Conservation (phyloP, 2,888 invertebrate genomes). For the Pterobdella sp. region DNA sequence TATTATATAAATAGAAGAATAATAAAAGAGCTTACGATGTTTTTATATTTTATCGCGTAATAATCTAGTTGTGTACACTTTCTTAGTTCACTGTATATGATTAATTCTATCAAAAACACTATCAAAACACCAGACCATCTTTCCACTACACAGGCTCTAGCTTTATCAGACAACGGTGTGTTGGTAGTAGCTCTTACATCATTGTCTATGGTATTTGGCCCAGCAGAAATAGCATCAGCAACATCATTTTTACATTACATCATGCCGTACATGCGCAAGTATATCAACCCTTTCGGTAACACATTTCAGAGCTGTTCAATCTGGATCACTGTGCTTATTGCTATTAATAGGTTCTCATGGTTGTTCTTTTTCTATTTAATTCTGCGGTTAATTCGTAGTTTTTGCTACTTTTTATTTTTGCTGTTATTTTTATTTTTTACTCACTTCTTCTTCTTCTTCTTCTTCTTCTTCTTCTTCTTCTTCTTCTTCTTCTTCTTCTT, state of each 20-base stretch:
- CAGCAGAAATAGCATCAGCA: conserved; percentile 27
- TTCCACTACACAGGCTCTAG: conserved; percentile 24
- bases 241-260: not conserved
- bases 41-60: too few relatives aligned
- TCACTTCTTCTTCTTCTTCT: conserved; percentile 28
- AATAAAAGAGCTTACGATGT: too few relatives aligned
- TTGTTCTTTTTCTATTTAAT: too few relatives aligned
- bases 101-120: not conserved
- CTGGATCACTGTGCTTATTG: conserved; percentile 34
- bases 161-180: conserved; percentile 34
- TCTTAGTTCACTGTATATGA: too few relatives aligned
- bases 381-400: too few relatives aligned
- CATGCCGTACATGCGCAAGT: conserved; percentile 30
- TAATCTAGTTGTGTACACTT: too few relatives aligned
- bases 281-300: conserved; percentile 36
- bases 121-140: not conserved
- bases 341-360: not conserved
- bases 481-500: conserved; percentile 37
- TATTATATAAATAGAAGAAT: too few relatives aligned
- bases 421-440: not conserved
- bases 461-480: conserved; percentile 42
- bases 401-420: not conserved
- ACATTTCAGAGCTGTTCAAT: conserved; percentile 35
- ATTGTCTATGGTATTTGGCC: conserved; percentile 32
- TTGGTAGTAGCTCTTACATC: conserved; percentile 31